These are phyloP conservation scores for Habroteleia sp. DNA, from an alignment of 2,888 invertebrate genomes.

Conservation along the genomic window DNA sequence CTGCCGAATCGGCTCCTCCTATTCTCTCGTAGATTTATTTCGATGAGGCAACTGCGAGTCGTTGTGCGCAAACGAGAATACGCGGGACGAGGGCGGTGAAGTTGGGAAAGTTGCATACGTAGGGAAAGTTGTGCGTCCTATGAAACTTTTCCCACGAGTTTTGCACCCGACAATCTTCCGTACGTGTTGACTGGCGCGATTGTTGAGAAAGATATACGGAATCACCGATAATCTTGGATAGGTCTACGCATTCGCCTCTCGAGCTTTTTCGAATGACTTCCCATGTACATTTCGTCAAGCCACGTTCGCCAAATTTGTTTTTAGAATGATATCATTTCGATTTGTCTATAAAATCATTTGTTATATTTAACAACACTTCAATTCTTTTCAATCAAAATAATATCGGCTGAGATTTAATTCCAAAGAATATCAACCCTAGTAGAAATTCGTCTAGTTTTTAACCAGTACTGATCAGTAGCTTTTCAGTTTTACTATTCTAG, in stretches of 20 bases:
- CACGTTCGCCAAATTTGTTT: background rate
- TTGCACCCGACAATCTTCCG: conserved; percentile 70
- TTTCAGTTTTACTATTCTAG: too few relatives aligned
- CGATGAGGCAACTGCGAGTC: conserved; percentile 57
- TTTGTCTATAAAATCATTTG: too few relatives aligned
- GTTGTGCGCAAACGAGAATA: conserved; percentile 66
- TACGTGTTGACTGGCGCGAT: conserved; percentile 64
- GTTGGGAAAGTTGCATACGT: conserved; percentile 72
- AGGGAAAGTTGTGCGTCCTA: conserved; percentile 72
- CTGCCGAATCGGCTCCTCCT: conserved; percentile 28
- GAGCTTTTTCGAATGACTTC: conserved; percentile 4
- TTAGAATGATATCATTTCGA: too few relatives aligned
- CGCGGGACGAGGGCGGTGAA: conserved; percentile 64
- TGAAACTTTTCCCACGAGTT: conserved; percentile 75
- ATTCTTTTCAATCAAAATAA: too few relatives aligned
- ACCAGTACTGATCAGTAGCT: too few relatives aligned
- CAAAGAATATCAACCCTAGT: too few relatives aligned
- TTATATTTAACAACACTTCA: too few relatives aligned
- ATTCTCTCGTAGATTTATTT: conserved; percentile 54
- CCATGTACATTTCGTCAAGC: background rate
- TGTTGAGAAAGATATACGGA: conserved; percentile 57
- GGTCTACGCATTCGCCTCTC: conserved; percentile 24
- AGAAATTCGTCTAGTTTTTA: too few relatives aligned
- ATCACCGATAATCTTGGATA: conserved; percentile 57
- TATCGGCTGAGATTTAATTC: too few relatives aligned